Evolutionary conservation across 23 tunicate species (phyloP).

Genomic region (Oikopleura dioica): DNA sequence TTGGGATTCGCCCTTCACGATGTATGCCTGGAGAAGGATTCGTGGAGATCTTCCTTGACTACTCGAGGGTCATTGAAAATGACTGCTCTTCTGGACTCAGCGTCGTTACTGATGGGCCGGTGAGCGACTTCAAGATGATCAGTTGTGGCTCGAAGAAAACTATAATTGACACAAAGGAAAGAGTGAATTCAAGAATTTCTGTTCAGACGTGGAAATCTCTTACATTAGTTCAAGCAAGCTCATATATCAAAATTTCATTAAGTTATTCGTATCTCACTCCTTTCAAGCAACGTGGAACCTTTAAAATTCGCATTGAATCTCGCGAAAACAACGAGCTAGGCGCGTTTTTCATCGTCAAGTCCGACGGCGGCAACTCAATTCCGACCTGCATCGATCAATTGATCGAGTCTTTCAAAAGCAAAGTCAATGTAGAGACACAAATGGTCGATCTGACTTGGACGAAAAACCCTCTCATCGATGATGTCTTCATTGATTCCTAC

Average conservation of each 20-base stretch:
- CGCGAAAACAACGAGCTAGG: conserved; percentile 11
- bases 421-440: no score
- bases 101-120: no score
- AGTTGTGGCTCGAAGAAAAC: no score
- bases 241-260: no score
- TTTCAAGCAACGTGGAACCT: neutral
- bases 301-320: conserved; percentile 3
- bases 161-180: no score
- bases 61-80: no score
- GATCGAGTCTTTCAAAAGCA: neutral
- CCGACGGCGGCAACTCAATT: neutral
- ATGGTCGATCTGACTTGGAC: neutral
- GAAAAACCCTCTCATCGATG: neutral
- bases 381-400: neutral
- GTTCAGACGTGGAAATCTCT: neutral
- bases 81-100: no score
- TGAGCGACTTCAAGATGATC: no score
- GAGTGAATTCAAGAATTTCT: neutral
- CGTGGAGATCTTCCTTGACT: no score
- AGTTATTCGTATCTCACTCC: no score
- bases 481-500: neutral
- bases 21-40: neutral
- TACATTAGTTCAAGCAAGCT: neutral
- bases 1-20: neutral
- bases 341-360: neutral